These are phyloP conservation scores for Palloptera scutellata DNA, from an alignment of 2,888 invertebrate species.

Conservation along the genomic window DNA sequence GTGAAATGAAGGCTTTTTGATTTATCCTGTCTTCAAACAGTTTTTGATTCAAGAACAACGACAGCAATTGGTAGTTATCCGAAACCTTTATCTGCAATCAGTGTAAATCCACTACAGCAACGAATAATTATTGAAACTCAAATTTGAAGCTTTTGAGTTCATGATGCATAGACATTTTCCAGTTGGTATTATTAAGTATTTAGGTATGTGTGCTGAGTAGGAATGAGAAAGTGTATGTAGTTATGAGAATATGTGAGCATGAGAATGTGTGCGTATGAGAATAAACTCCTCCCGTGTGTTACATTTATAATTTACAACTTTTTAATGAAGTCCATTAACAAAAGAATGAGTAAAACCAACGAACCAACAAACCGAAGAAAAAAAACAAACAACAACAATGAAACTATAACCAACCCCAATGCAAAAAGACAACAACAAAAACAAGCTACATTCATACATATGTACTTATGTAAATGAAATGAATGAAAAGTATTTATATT, in stretches of 20 bases:
- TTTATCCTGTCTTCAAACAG: too few species aligned
- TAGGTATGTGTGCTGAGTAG: too few species aligned
- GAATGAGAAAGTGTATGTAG: too few species aligned
- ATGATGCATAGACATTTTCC: too few species aligned
- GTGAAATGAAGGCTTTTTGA: too few species aligned
- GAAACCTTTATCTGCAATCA: too few species aligned
- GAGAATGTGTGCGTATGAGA: not conserved
- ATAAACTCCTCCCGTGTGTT: not conserved
- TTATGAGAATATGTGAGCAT: not conserved
- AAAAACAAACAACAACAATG: not conserved
- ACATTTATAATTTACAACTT: conserved; percentile 15
- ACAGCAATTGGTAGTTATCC: too few species aligned
- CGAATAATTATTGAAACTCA: too few species aligned
- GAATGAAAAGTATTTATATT: conserved; percentile 3
- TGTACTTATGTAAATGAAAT: not conserved
- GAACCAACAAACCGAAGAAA: not conserved
- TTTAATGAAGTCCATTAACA: conserved; percentile 19
- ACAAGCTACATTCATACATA: not conserved
- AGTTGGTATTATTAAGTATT: too few species aligned
- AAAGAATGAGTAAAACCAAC: not conserved
- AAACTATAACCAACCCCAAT: not conserved
- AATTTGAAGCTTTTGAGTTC: too few species aligned
- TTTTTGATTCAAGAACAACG: too few species aligned
- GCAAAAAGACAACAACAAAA: conserved; percentile 7
- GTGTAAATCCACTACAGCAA: too few species aligned